These are phyloP conservation scores for Pavo muticus DNA, from an alignment of 2,113 vertebrate species.

Conservation along the genomic window DNA sequence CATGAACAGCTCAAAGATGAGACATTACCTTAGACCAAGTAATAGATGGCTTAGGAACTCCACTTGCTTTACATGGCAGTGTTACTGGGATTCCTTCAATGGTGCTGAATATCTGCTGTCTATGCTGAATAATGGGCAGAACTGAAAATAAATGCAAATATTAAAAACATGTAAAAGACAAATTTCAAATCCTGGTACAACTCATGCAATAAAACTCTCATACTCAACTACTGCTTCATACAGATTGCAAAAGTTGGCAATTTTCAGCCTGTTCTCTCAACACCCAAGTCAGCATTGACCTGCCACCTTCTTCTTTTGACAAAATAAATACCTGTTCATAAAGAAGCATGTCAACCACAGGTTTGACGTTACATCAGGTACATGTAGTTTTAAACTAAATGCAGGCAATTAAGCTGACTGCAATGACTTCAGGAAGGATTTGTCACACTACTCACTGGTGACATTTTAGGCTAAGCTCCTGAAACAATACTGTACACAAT, in stretches of 20 bases:
- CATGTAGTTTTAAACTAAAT: rapidly evolving
- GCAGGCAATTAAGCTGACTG: background rate
- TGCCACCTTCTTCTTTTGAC: background rate
- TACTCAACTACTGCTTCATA: background rate
- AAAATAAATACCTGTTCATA: background rate
- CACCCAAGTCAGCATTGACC: background rate
- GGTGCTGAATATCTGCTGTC: slow-evolving; percentile 94
- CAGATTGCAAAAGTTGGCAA: background rate
- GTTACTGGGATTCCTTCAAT: slow-evolving; percentile 89
- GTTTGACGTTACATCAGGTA: background rate
- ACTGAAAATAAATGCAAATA: slow-evolving; percentile 77
- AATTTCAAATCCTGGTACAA: background rate
- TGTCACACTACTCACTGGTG: background rate
- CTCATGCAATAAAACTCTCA: background rate
- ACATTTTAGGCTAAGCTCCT: background rate
- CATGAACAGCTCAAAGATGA: background rate
- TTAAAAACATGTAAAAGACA: background rate
- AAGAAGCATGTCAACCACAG: background rate
- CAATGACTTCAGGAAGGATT: background rate
- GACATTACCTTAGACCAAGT: slow-evolving; percentile 91
- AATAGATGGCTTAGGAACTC: slow-evolving; percentile 89
- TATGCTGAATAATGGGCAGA: slow-evolving; percentile 91
- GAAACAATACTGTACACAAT: rapidly evolving
- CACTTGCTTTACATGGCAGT: slow-evolving; percentile 89
- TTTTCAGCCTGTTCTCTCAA: background rate